Evolutionary conservation across 2,888 invertebrate species (phyloP).

Genomic region (Drosophila bunnanda): DNA sequence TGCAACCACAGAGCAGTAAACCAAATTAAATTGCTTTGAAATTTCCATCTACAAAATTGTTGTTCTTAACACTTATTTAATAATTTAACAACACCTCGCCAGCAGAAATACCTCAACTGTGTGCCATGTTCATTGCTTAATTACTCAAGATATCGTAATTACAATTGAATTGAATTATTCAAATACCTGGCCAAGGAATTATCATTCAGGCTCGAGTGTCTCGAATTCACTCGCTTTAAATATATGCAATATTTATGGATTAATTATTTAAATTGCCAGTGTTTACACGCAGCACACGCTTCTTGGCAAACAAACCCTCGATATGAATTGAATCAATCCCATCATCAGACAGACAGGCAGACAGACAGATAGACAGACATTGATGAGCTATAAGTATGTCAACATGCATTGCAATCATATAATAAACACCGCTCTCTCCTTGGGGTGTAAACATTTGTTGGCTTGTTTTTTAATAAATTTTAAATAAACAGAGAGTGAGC

Average conservation of each 20-base stretch:
- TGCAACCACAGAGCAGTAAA: slow-evolving; percentile 23
- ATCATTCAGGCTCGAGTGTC: not conserved
- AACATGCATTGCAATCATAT: slow-evolving; percentile 77
- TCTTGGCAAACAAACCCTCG: slow-evolving; percentile 34
- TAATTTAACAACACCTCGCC: slow-evolving; percentile 35
- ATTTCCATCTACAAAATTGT: slow-evolving; percentile 14
- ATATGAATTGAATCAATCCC: slow-evolving; percentile 30
- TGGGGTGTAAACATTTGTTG: slow-evolving; percentile 33
- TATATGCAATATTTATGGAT: slow-evolving; percentile 66
- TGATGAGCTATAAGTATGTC: slow-evolving; percentile 79
- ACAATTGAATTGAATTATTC: slow-evolving; percentile 48
- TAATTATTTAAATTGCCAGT: slow-evolving; percentile 76
- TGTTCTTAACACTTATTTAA: slow-evolving; percentile 20
- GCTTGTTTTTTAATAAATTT: slow-evolving; percentile 75
- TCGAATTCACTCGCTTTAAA: slow-evolving; percentile 33
- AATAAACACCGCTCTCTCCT: slow-evolving; percentile 31
- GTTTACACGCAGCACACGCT: slow-evolving; percentile 59
- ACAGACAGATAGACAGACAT: slow-evolving; percentile 40
- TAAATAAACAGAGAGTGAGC: slow-evolving; percentile 65
- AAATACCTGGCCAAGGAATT: slow-evolving; percentile 28
- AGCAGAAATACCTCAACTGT: slow-evolving; percentile 1
- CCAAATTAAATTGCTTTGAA: slow-evolving; percentile 13
- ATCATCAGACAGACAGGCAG: slow-evolving; percentile 7
- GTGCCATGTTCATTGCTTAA: slow-evolving; percentile 29
- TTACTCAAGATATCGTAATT: slow-evolving; percentile 45